Base-by-base conservation (phyloP, 2,888 invertebrate genomes). In the Xanthorhoe designata region DNA sequence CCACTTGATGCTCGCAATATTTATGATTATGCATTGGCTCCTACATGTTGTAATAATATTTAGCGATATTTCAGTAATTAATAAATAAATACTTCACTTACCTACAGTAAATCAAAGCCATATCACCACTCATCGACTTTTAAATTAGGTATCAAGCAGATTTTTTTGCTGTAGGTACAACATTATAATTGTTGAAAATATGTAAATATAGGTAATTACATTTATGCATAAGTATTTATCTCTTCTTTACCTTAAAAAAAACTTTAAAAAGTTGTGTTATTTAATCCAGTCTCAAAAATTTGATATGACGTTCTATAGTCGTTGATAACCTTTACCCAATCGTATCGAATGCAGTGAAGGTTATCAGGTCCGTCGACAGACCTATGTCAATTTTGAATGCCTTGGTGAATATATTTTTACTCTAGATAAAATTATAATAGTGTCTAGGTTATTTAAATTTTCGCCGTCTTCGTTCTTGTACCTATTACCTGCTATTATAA, bases 11-110 rank as follows among this genome's bases (percentile, higher is more conserved):
- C 74, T 71, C 67, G 76, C 81, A 72, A 77, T 79, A 83, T 86
- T 85, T 85, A 88, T 79, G 82, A 82, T 80, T 78, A 75, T 66
- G 71, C 73, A 83, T 81, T 81, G 80, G 38, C 58, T 19, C 15
- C 35, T 58, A 72, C 81, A 80, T 69, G 69, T 74, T 67, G 71
- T 73, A 75, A 74, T 74, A 64, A 70, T 58, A 75, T 61, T 62
- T 56, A 70, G 24, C 50, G 32, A 45, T 54, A 56, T 38, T 50
- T 49, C 24, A 55, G 38, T 18, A 9, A 50, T 61, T 7, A 32
- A 32, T 32, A 4, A 32, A 7, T 32, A 32, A 7, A 6, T 32
- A 32, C 32, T 5, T 7, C 32, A 32, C 8, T 32, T 32, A 24
- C 24, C 5, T 5, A 7, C 32, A 32, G 32, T 32, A 32, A 32